Evolutionary conservation across 2,797 vertebrate genomes (phyloP), one percentile per base, ranked within the genome.

Genomic region (Mastacembelus armatus): DNA sequence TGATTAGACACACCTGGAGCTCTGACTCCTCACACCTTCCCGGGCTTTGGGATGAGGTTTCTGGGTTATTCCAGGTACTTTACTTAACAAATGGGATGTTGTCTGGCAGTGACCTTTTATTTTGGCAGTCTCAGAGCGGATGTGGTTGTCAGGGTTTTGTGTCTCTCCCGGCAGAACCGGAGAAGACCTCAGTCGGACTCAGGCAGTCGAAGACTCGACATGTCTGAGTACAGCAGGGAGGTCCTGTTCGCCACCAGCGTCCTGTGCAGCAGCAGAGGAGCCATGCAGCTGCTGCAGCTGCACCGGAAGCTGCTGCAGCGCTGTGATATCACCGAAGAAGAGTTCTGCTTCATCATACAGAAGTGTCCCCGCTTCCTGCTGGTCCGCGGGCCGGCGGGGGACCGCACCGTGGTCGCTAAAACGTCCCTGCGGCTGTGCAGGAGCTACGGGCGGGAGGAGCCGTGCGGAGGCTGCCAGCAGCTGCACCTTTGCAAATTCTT

Each of bases 401-500:
- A 19, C 21, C 72, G 44, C 51, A 70, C 43, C 6, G 85, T 93
- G n/a, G 88, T 92, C 2, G 92, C 89, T 3, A 83, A 74, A 43
- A 93, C 92, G 19, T 71, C 82, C 4, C 75, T 95, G 60, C 90
- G 95, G 27, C 82, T 97, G 29, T 96, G 96, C 86, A 76, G 66
- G 54, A 87, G 81, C 32, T 91, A 93, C 66, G 48, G 70, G 4
- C 88, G 75, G 15, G 73, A 84, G 18, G 60, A 77, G 18, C 40
- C 5, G 14, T 88, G 90, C 59, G 1, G 3, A 10, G 62, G 10
- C 1, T 97, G 96, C 68, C 72, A 91, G 38, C 85, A 91, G 67
- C 92, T 97, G 64, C 96, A 97, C 47, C 75, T 97, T 43, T 97
- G 96, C 90, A 95, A 91, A 78, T 96, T 88, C 81, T 92, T 94